phyloP scores from a whole-genome alignment of 2,888 invertebrate genomes.

The Siphlonurus alternatus region DNA sequence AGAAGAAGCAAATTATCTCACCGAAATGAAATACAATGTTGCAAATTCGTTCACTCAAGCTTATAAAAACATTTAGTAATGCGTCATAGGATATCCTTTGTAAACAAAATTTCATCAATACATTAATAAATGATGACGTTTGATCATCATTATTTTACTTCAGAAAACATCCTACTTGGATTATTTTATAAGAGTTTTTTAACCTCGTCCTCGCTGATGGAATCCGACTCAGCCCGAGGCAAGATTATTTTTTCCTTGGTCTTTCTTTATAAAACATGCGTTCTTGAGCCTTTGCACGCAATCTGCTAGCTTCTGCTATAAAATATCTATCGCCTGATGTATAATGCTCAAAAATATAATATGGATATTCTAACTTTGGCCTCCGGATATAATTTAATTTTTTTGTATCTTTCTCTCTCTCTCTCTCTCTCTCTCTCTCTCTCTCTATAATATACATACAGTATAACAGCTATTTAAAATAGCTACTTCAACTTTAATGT shows the following conservation, averaged over 20 bases:
- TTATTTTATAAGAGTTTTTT: background rate
- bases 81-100: no score
- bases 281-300: background rate
- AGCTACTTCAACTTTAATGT: no score
- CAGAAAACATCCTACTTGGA: background rate
- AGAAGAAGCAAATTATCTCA: background rate
- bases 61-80: background rate
- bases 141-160: background rate
- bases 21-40: background rate
- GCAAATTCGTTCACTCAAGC: background rate
- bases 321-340: no score
- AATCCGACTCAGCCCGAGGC: background rate
- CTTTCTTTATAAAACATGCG: background rate
- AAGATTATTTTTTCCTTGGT: background rate
- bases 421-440: background rate
- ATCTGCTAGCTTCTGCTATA: background rate
- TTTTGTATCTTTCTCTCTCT: background rate
- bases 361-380: no score
- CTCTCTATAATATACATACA: background rate
- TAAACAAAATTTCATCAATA: background rate
- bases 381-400: background rate
- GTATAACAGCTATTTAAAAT: no score
- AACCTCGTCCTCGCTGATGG: background rate
- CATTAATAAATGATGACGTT: background rate
- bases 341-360: no score